Percentiles rank a stretch among this genome's conserved stretches.
Conservation (phyloP, 2,888 invertebrate genomes). For the Hypomecis punctinalis region DNA sequence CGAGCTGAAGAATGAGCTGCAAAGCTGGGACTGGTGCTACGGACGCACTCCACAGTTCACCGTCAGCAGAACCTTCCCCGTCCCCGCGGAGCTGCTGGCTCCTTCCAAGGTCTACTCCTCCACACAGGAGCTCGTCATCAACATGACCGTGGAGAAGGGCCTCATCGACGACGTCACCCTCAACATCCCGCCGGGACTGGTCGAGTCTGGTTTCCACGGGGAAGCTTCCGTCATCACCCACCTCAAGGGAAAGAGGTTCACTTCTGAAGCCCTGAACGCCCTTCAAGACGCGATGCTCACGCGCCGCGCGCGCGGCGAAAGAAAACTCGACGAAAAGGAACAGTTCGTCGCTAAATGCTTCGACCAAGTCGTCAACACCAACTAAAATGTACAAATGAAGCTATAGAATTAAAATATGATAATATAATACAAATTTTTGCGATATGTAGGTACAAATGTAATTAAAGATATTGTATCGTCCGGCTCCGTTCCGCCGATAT, state of each 20-base stretch:
- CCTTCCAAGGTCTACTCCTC: conserved; percentile 69
- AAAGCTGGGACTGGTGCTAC: conserved; percentile 95
- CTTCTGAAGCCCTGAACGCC: conserved; percentile 85
- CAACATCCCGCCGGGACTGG: conserved; percentile 86
- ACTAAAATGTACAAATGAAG: conserved; percentile 52
- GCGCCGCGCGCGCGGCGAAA: conserved; percentile 63
- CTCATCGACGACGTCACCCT: conserved; percentile 87
- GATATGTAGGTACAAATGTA: conserved; percentile 20
- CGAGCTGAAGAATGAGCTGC: conserved; percentile 87
- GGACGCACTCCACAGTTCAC: conserved; percentile 95
- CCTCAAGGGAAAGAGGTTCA: conserved; percentile 87
- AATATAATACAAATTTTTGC: conserved; percentile 27
- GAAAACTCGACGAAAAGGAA: conserved; percentile 81
- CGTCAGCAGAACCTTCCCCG: conserved; percentile 87
- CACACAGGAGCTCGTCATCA: conserved; percentile 85
- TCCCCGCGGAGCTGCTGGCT: conserved; percentile 82
- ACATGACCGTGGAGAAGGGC: conserved; percentile 87
- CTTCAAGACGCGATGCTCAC: conserved; percentile 84
- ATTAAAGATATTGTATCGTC: conserved; percentile 39
- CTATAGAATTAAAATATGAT: conserved; percentile 5
- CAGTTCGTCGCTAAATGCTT: conserved; percentile 87
- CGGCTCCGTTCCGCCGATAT: conserved; percentile 32
- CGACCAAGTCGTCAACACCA: conserved; percentile 86
- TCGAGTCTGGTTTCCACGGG: conserved; percentile 85
- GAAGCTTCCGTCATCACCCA: conserved; percentile 88